Evolutionary conservation across 2,888 invertebrate species (phyloP).

Genomic region (Eilema sororculum): DNA sequence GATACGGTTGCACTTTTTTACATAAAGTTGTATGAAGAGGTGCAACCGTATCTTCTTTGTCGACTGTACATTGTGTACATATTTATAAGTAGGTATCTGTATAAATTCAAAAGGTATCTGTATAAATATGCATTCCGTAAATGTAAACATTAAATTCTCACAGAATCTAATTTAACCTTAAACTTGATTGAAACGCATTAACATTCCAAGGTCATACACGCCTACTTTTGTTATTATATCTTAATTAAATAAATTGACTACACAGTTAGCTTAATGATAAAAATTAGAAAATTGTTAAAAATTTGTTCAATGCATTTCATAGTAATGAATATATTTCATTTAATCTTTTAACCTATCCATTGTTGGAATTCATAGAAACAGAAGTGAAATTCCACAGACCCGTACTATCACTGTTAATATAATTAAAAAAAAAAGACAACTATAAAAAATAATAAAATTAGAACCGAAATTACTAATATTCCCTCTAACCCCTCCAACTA

Average conservation of each 20-base stretch:
- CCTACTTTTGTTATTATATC: conserved; percentile 29
- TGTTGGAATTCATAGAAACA: background rate
- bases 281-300: background rate
- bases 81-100: no score
- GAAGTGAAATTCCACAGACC: no score
- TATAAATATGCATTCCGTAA: conserved; percentile 12
- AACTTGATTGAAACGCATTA: conserved; percentile 50
- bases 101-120: no score
- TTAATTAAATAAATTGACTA: background rate
- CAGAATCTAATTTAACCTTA: conserved; percentile 48
- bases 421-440: no score
- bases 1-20: no score
- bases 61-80: no score
- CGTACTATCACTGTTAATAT: no score
- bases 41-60: no score
- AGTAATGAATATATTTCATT: background rate
- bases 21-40: no score
- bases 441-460: no score
- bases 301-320: background rate
- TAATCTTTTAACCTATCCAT: background rate
- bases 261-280: background rate
- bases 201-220: conserved; percentile 56
- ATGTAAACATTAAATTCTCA: conserved; percentile 27
- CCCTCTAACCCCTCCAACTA: no score
- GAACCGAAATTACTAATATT: no score